Base-by-base conservation (phyloP, 1,140 invertebrate species). In the Drosophila neocordata region DNA sequence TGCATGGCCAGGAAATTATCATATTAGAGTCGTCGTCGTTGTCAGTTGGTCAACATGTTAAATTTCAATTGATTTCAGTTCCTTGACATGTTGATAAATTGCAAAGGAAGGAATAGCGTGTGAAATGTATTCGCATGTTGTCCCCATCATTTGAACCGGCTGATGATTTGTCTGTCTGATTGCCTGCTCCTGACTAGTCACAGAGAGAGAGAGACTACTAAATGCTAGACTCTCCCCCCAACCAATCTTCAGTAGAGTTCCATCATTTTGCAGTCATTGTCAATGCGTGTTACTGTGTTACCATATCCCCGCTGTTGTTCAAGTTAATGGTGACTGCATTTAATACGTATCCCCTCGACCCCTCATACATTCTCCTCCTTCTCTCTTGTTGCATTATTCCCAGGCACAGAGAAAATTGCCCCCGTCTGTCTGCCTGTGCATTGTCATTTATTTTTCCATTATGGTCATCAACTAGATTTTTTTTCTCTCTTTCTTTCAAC, bases 211-310 rank as follows among this genome's bases (percentile, higher is more conserved):
- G 27, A 31, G 27, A 7, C 6, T 3, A 7, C 27, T 31, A 24
- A 24, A 24, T 1, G 4, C 24, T 24, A 31, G 27, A 31, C 27
- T 31, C 27, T 31, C 5, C 27, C 27, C 27, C 27, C 27, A 1
- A 6, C 27, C 27, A 2, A 2, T 6, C 5, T 6, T 31, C 7
- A 48, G 41, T 20, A 48, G 4, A 24, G 41, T 44, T 44, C 15
- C 41, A 11, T 15, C 13, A 44, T 44, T 44, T 44, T 52, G 31
- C 66, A 57, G 53, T 63, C 53, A 60, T 51, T 55, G 34, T 34
- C 66, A 65, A 83, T 83, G 79, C 79, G 79, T 82, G 79, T 82
- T 83, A 83, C 79, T 73, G 63, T 82, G 79, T 77, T 82, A 83
- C 74, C 75, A 78, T 77, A 73, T 81, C 27, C 8, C 15, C 22